Conservation (phyloP, 2,797 vertebrate species). For the Galago senegalensis region DNA sequence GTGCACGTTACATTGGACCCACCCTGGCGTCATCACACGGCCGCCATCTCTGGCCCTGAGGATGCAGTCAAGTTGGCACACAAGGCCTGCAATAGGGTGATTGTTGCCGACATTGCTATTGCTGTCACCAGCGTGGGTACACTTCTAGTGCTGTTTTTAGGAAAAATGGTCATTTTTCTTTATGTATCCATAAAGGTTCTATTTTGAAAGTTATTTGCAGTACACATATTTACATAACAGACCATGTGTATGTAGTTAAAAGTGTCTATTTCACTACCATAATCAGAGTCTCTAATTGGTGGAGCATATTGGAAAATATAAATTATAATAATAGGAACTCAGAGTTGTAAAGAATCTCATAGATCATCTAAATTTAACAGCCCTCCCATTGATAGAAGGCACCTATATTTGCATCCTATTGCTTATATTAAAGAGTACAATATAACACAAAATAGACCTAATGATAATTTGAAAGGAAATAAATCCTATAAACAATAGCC, state of each 20-base stretch:
- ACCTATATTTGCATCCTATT: neutral
- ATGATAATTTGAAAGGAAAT: slow-evolving; percentile 51
- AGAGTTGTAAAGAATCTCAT: neutral
- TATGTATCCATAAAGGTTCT: neutral
- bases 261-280: neutral
- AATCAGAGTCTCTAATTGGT: slow-evolving; percentile 12
- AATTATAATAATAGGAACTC: neutral
- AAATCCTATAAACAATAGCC: neutral
- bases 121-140: neutral
- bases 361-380: neutral
- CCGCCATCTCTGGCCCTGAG: neutral
- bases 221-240: neutral
- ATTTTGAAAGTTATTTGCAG: neutral
- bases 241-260: neutral
- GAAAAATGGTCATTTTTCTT: neutral
- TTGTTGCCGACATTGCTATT: neutral
- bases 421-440: slow-evolving; percentile 30
- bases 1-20: no score
- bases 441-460: neutral
- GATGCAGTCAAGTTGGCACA: neutral
- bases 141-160: neutral
- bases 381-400: neutral
- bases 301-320: slow-evolving; percentile 9
- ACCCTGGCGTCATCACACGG: neutral
- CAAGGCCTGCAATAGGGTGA: neutral